These are phyloP conservation scores for Caenorhabditis macrosperma DNA, from an alignment of 2,888 invertebrate species.

Conservation along the genomic window DNA sequence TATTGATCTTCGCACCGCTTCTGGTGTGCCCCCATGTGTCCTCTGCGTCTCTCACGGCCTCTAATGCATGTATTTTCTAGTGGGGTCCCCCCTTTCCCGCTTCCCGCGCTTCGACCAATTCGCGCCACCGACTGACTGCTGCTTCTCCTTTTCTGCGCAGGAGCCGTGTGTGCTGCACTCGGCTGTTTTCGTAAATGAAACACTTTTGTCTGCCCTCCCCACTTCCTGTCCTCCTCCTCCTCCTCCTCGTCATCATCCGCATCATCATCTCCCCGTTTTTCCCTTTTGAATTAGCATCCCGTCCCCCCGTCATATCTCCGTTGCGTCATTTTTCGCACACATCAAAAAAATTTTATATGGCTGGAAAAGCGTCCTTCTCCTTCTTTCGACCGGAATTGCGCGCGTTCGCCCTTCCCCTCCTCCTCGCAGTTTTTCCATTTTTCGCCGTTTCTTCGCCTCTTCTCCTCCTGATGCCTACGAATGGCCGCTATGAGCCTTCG, in stretches of 20 bases:
- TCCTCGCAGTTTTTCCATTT: constrained; percentile 4
- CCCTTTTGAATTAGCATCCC: constrained; percentile 46
- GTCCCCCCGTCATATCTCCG: not conserved
- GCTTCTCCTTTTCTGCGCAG: constrained; percentile 26
- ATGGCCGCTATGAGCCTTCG: not conserved
- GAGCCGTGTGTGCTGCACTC: not conserved
- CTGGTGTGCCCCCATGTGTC: constrained; percentile 54
- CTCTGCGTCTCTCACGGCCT: constrained; percentile 44
- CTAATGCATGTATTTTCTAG: constrained; percentile 61
- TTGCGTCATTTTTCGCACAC: constrained; percentile 51
- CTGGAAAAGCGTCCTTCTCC: constrained; percentile 21
- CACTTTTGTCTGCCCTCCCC: constrained; percentile 33
- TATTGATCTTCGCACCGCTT: constrained; percentile 61
- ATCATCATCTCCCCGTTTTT: not conserved
- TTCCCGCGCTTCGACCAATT: constrained; percentile 52
- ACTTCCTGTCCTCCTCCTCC: not conserved
- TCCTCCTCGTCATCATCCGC: constrained; percentile 1
- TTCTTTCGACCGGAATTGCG: constrained; percentile 33
- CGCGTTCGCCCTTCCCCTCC: constrained; percentile 18
- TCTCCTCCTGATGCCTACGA: constrained; percentile 4
- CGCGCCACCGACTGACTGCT: constrained; percentile 49
- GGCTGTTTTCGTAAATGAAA: constrained; percentile 47
- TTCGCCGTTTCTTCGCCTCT: constrained; percentile 8
- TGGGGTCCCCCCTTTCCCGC: constrained; percentile 34
- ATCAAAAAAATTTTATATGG: constrained; percentile 53